Evolutionary conservation across 92 coral and sea anemone genomes (phyloP).

Genomic region (Isaurus tuberculatus): DNA sequence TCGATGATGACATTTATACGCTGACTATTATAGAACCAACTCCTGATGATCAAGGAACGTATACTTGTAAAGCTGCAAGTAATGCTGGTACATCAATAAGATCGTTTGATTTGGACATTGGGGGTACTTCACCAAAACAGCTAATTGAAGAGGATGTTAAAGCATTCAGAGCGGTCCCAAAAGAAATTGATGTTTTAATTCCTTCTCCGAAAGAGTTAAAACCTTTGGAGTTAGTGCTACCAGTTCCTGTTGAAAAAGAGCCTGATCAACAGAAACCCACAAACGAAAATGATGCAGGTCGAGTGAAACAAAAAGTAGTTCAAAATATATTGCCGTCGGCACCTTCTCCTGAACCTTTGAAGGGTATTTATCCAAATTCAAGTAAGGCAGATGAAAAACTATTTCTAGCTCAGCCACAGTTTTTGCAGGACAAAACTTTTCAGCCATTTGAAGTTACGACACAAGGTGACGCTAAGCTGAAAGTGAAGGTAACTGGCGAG

Average conservation of each 20-base stretch:
- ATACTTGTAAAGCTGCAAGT: slow-evolving; percentile 76
- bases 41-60: slow-evolving; percentile 71
- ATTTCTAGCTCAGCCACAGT: slow-evolving; percentile 62
- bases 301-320: background rate
- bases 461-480: slow-evolving; percentile 82
- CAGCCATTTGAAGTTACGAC: slow-evolving; percentile 69
- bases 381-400: slow-evolving; percentile 29
- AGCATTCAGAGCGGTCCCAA: slow-evolving; percentile 17
- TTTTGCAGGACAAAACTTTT: slow-evolving; percentile 61
- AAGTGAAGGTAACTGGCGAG: slow-evolving; percentile 71
- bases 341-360: slow-evolving; percentile 2
- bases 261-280: slow-evolving; percentile 23
- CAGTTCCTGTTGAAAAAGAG: slow-evolving; percentile 18
- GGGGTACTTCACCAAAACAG: slow-evolving; percentile 37
- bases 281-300: slow-evolving; percentile 23
- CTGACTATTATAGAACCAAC: slow-evolving; percentile 58
- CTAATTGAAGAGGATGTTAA: slow-evolving; percentile 9
- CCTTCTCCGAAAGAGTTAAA: background rate
- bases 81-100: slow-evolving; percentile 71
- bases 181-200: slow-evolving; percentile 6
- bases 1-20: slow-evolving; percentile 56
- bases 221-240: slow-evolving; percentile 21
- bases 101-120: slow-evolving; percentile 63
- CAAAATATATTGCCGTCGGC: slow-evolving; percentile 31
- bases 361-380: slow-evolving; percentile 39